Conservation (phyloP, 1,140 invertebrate species). For the Drosophila repletoides region DNA sequence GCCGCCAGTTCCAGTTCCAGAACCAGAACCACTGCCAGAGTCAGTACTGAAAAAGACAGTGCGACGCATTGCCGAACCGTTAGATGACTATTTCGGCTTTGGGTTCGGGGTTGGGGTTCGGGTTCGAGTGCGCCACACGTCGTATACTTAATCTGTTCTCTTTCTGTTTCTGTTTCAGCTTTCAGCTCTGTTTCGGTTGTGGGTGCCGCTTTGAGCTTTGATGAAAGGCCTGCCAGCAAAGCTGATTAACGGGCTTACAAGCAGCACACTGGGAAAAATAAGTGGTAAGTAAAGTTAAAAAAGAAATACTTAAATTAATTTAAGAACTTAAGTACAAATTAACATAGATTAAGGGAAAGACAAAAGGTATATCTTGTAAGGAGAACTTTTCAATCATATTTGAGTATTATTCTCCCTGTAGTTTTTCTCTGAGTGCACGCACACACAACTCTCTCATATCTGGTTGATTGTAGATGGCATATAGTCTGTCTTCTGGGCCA, state of each 20-base stretch:
- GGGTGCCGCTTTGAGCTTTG: conserved; percentile 64
- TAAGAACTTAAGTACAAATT: no score
- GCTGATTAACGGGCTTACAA: conserved; percentile 64
- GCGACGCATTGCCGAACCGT: conserved; percentile 63
- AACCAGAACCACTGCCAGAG: conserved; percentile 5
- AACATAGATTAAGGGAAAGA: no score
- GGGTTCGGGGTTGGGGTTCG: conserved; percentile 3
- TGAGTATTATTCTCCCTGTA: no score
- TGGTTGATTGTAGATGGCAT: conserved; percentile 25
- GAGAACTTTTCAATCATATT: no score
- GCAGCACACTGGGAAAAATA: no score
- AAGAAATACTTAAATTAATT: no score
- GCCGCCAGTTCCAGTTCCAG: conserved; percentile 19
- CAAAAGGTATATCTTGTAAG: no score
- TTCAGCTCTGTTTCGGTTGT: conserved; percentile 22
- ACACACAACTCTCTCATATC: conserved; percentile 10
- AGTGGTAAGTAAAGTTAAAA: no score
- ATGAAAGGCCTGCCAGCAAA: conserved; percentile 73
- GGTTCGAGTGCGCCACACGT: conserved; percentile 67
- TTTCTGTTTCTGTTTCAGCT: conserved; percentile 17
- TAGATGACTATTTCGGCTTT: conserved; percentile 55
- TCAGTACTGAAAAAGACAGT: conserved; percentile 4
- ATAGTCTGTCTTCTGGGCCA: conserved; percentile 27
- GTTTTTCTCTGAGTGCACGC: no score
- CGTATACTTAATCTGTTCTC: conserved; percentile 69